phyloP scores from a whole-genome alignment of 37 sponge, comb jelly and placozoan species.

The Hormiphora californensis region DNA sequence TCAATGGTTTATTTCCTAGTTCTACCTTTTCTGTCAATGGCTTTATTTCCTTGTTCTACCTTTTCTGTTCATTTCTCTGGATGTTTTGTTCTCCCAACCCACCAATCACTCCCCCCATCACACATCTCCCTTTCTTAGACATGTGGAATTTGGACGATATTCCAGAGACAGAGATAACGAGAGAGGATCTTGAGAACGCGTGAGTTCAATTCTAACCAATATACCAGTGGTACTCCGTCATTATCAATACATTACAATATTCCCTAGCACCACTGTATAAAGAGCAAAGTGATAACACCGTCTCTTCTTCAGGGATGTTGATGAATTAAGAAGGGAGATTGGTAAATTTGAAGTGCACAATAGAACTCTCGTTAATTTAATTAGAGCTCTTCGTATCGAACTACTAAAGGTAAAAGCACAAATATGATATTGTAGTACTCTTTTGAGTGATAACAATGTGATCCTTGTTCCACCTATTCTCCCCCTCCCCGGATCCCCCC shows the following conservation, averaged over 20 bases:
- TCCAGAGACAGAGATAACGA: not conserved
- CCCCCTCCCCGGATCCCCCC: too few species aligned
- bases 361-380: not conserved
- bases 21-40: not conserved
- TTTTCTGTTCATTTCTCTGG: not conserved
- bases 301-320: not conserved
- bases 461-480: too few species aligned
- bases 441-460: too few species aligned
- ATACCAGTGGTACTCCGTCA: not conserved
- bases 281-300: not conserved
- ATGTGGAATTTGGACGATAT: conserved; percentile 1
- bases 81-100: not conserved
- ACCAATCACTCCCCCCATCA: not conserved
- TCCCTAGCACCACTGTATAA: not conserved
- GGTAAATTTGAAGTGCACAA: conserved; percentile 15
- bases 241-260: not conserved
- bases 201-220: not conserved
- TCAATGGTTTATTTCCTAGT: not conserved
- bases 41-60: not conserved
- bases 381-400: not conserved
- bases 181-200: not conserved
- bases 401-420: conserved; percentile 2
- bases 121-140: not conserved
- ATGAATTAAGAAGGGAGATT: not conserved
- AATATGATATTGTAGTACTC: too few species aligned